phyloP scores from a whole-genome alignment of 2,888 invertebrate species.

The Mythimna ferrago region DNA sequence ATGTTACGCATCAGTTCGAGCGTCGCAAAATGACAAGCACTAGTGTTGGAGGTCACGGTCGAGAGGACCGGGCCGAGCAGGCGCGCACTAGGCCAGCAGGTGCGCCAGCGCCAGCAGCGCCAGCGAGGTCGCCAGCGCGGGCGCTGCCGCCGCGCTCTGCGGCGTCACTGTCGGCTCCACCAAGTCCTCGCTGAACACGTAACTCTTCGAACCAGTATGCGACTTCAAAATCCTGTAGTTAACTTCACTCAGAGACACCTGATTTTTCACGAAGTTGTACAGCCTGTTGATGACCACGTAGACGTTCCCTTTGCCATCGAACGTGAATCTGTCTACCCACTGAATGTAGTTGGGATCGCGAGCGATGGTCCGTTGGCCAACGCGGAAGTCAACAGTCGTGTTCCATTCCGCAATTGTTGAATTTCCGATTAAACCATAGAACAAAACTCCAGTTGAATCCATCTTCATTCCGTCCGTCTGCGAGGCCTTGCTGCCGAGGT shows the following conservation, averaged over 20 bases:
- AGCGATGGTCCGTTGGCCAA: constrained; percentile 92
- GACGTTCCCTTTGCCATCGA: constrained; percentile 92
- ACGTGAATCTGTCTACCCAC: constrained; percentile 94
- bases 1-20: constrained; percentile 84
- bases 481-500: constrained; percentile 92
- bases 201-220: constrained; percentile 91
- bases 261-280: constrained; percentile 92
- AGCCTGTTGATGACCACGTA: constrained; percentile 93
- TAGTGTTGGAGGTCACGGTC: constrained; percentile 73
- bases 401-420: constrained; percentile 94
- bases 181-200: constrained; percentile 90
- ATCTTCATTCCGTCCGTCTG: constrained; percentile 94
- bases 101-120: constrained; percentile 79
- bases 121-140: constrained; percentile 77
- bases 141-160: constrained; percentile 75
- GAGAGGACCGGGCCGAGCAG: constrained; percentile 61
- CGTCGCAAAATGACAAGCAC: constrained; percentile 75
- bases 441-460: constrained; percentile 93
- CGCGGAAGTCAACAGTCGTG: constrained; percentile 89
- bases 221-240: constrained; percentile 93
- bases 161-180: constrained; percentile 54
- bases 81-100: constrained; percentile 81
- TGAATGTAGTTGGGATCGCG: constrained; percentile 93
- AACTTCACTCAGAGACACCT: constrained; percentile 90
- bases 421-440: constrained; percentile 93